Evolutionary conservation across 2,797 vertebrate species (phyloP).

Genomic region (Darevskia mixta): DNA sequence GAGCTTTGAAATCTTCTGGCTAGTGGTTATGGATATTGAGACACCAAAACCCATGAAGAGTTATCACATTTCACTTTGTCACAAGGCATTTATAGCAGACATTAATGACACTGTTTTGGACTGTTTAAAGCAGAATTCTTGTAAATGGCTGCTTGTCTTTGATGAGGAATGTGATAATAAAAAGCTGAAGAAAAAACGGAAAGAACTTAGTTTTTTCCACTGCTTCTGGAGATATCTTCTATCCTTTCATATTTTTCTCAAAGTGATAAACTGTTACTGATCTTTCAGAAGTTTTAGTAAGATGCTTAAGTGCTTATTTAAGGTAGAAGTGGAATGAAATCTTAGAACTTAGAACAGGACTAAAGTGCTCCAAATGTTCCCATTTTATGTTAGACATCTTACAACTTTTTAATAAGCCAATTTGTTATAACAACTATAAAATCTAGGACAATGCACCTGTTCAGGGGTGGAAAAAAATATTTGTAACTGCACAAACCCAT

Average conservation of each 20-base stretch:
- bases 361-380: constrained; percentile 11
- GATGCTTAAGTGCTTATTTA: background rate
- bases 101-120: background rate
- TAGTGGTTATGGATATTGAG: background rate
- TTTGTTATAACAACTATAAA: constrained; percentile 7
- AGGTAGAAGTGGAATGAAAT: background rate
- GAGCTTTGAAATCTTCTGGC: background rate
- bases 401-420: constrained; percentile 1
- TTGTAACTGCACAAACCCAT: background rate
- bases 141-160: background rate
- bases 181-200: background rate
- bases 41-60: background rate
- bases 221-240: background rate
- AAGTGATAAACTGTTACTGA: background rate
- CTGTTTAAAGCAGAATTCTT: background rate
- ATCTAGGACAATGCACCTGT: background rate
- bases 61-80: background rate
- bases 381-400: constrained; percentile 2
- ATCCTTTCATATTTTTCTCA: background rate
- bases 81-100: background rate
- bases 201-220: background rate
- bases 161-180: background rate
- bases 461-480: background rate
- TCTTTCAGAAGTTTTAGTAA: constrained; percentile 2
- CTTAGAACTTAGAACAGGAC: background rate